Base-by-base conservation (phyloP, 2,888 invertebrate species). In the Drosophila lacicola region DNA sequence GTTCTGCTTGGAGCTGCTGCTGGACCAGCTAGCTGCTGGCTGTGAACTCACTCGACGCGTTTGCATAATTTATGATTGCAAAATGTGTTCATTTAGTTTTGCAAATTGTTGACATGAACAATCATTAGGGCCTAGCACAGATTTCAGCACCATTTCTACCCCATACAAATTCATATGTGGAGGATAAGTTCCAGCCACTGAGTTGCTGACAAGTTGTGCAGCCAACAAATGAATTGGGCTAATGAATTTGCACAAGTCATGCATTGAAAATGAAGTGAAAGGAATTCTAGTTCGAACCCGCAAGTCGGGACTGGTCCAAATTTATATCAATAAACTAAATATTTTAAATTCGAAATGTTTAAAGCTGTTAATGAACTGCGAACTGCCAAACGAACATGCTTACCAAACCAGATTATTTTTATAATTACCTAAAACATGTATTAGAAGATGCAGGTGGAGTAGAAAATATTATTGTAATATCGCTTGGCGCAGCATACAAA, bases 71-170 rank as follows among this genome's bases (percentile, higher is more conserved):
- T 81, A 86, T 85, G 86, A 81, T 78, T 82, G 72, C 79, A 78
- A 85, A 86, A 81, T 86, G 82, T 88, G 88, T 88, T 86, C 88
- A 85, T 88, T 86, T 88, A 88, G 86, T 86, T 86, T 88, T 88
- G 84, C 86, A 86, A 86, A 82, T 86, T 86, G 88, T 86, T 86
- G 86, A 88, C 88, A 86, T 81, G 86, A 88, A 74, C 86, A 88
- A 86, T 86, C 86, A 88, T 86, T 86, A 82, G 73, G 62, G 57
- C 71, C 41, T 37, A 64, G 78, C 87, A 75, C 73, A 84, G 87
- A 87, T 85, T 87, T 85, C 87, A 86, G 65, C 84, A 73, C 67
- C 70, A 83, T 82, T 85, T 82, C 62, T 75, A 53, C 44, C 42
- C 42, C 39, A 36, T 36, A 57, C 62, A 50, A 58, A 58, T 49